Conservation (phyloP, 2,113 vertebrate species). For the Megaptera novaeangliae region DNA sequence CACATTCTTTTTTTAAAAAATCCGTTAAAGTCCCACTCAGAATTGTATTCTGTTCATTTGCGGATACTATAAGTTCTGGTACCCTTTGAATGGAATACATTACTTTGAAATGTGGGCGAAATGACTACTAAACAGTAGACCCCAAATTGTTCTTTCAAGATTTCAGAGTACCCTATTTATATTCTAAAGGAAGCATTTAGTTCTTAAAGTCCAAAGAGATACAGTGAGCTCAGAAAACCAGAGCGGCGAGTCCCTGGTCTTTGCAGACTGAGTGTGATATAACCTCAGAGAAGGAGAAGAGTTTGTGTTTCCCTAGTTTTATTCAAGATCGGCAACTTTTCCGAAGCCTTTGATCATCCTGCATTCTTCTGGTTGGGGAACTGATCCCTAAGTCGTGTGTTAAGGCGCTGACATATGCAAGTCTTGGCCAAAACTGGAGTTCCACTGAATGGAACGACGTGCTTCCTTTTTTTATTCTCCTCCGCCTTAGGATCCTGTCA, state of each 20-base stretch:
- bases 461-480: neutral
- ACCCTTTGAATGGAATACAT: neutral
- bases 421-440: neutral
- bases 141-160: neutral
- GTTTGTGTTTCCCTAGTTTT: neutral
- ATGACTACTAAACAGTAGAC: neutral
- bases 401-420: neutral
- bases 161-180: neutral
- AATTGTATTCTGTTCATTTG: constrained; percentile 15
- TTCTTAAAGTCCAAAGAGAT: constrained; percentile 7
- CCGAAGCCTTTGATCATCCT: neutral
- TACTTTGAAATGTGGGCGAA: constrained; percentile 26
- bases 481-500: constrained; percentile 40
- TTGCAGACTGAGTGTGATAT: neutral
- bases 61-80: neutral
- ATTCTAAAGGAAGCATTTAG: neutral
- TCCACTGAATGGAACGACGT: neutral
- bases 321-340: neutral
- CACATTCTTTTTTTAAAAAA: neutral
- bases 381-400: neutral
- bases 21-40: neutral
- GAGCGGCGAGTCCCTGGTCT: neutral
- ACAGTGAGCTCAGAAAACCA: neutral
- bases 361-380: neutral
- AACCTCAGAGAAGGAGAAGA: neutral